Conservation (phyloP, 1,140 invertebrate genomes). For the Drosophila rufa region DNA sequence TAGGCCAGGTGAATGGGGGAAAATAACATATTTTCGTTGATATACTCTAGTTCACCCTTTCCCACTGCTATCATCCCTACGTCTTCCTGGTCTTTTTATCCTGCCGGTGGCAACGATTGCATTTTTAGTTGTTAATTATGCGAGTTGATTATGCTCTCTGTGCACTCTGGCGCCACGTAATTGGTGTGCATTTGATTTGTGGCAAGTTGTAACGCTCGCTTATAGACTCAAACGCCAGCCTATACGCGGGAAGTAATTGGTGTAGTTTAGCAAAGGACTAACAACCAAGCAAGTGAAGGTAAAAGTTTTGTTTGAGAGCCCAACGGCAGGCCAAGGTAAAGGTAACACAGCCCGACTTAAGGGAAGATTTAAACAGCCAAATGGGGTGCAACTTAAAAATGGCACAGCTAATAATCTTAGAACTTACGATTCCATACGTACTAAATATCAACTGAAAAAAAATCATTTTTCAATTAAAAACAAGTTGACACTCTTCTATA, state of each 20-base stretch:
- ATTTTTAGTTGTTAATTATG: constrained; percentile 84
- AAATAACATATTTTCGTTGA: constrained; percentile 73
- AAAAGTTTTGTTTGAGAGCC: constrained; percentile 54
- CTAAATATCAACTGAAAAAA: too few relatives aligned
- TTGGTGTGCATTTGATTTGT: constrained; percentile 83
- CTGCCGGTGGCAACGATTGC: constrained; percentile 49
- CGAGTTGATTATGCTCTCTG: constrained; percentile 80
- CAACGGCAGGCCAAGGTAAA: constrained; percentile 53
- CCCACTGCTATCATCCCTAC: constrained; percentile 5
- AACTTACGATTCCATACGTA: not conserved
- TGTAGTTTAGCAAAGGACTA: constrained; percentile 70
- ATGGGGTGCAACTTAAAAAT: not conserved
- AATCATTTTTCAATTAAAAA: too few relatives aligned
- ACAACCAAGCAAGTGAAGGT: constrained; percentile 60
- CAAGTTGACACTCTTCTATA: too few relatives aligned
- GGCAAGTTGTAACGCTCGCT: constrained; percentile 70
- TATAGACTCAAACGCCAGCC: constrained; percentile 50
- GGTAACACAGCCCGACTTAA: constrained; percentile 6
- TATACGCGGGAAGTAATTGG: constrained; percentile 75
- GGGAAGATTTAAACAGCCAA: constrained; percentile 9
- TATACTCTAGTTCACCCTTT: constrained; percentile 38
- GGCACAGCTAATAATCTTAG: not conserved
- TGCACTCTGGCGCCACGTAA: constrained; percentile 78
- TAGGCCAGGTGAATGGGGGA: constrained; percentile 28
- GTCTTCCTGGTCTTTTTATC: constrained; percentile 29